phyloP scores from a whole-genome alignment of 2,113 vertebrate genomes.

The Glareola pratincola region DNA sequence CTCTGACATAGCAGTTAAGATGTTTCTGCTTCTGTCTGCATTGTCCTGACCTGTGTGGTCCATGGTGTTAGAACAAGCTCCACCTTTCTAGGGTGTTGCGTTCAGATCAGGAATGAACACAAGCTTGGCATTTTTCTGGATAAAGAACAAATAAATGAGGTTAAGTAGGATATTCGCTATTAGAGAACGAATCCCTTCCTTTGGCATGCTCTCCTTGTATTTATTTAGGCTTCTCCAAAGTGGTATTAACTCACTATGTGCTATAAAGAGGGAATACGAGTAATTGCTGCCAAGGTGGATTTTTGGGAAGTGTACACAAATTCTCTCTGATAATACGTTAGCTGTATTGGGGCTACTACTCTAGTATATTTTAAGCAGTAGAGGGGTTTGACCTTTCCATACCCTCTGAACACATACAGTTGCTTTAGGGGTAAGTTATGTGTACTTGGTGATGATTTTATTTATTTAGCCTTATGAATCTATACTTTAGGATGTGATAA shows the following conservation, averaged over 20 bases:
- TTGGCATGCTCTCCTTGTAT: neutral
- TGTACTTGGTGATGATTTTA: neutral
- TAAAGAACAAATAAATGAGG: neutral
- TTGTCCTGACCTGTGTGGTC: neutral
- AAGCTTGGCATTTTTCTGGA: neutral
- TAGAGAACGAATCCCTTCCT: neutral
- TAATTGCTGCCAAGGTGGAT: neutral
- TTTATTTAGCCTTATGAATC: neutral
- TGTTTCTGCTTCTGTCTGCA: neutral
- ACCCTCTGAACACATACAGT: neutral
- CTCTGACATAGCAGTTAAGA: neutral
- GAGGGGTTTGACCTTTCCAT: neutral
- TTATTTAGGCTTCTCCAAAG: neutral
- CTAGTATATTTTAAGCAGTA: neutral
- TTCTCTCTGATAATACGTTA: neutral
- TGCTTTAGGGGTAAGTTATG: neutral
- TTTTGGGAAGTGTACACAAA: neutral
- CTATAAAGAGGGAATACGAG: neutral
- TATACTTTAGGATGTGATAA: neutral
- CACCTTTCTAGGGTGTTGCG: neutral
- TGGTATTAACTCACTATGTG: neutral
- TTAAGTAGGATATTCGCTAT: neutral
- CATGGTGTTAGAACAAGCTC: neutral
- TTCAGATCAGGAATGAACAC: neutral
- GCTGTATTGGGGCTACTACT: neutral